Evolutionary conservation across 2,797 vertebrate genomes (phyloP).

Genomic region (Moxostoma hubbsi): DNA sequence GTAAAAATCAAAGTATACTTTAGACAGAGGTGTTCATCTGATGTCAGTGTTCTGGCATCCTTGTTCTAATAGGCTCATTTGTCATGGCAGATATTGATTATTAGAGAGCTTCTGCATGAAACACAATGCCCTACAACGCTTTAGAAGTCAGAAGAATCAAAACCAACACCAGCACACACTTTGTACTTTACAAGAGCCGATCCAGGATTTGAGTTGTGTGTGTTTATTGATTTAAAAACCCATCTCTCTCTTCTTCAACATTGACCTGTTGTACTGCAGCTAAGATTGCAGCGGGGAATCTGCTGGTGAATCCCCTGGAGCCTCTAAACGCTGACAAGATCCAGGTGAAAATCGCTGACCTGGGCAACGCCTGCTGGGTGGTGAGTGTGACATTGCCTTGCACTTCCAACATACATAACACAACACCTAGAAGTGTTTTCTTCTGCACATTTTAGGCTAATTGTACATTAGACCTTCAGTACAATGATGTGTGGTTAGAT

Average conservation of each 20-base stretch:
- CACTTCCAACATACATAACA: neutral
- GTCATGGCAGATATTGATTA: slow-evolving; percentile 8
- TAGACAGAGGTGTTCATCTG: neutral
- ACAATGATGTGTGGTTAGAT: neutral
- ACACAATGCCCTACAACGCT: neutral
- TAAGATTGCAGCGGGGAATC: slow-evolving; percentile 80
- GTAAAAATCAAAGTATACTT: no score
- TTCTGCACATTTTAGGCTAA: neutral
- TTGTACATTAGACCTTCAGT: neutral
- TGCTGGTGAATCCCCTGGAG: slow-evolving; percentile 94
- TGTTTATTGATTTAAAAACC: neutral
- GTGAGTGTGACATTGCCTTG: slow-evolving; percentile 75
- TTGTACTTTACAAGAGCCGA: neutral
- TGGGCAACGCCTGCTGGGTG: slow-evolving; percentile 99
- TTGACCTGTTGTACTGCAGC: slow-evolving; percentile 63
- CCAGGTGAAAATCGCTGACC: slow-evolving; percentile 96
- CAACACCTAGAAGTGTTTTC: no score
- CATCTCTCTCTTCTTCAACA: neutral
- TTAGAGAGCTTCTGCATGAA: neutral
- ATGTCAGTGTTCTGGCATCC: neutral
- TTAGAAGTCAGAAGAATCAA: slow-evolving; percentile 13
- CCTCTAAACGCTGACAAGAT: slow-evolving; percentile 92
- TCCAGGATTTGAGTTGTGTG: neutral
- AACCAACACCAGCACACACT: slow-evolving; percentile 9
- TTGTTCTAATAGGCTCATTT: neutral